A percentile compares a stretch with the other conserved stretches of the same genome.
These are phyloP conservation scores for Adelosebastes latens DNA, from an alignment of 2,797 vertebrate genomes.

Conservation along the genomic window DNA sequence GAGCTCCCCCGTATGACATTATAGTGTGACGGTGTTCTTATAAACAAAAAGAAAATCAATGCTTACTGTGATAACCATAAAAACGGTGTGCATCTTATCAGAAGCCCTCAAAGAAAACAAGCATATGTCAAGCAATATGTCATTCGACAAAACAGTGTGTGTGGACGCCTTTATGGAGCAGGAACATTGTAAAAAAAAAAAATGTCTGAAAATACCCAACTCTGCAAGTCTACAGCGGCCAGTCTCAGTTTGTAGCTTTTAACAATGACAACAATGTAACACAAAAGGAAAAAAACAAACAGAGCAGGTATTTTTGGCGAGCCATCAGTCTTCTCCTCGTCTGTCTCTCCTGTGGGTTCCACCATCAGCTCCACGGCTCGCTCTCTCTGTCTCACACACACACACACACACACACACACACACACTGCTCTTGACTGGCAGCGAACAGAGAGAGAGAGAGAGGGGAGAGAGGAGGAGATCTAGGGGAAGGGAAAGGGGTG, in stretches of 20 bases:
- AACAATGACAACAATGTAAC: slow-evolving; percentile 67
- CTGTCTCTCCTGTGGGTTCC: slow-evolving; percentile 71
- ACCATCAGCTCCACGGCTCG: slow-evolving; percentile 80
- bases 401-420: slow-evolving; percentile 22
- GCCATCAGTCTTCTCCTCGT: slow-evolving; percentile 68
- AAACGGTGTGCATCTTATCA: slow-evolving; percentile 24
- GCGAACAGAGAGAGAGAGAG: slow-evolving; percentile 58
- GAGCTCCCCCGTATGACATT: slow-evolving; percentile 40
- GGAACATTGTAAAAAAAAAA: background rate
- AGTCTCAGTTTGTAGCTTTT: slow-evolving; percentile 61
- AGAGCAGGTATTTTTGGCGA: slow-evolving; percentile 74
- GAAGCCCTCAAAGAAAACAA: slow-evolving; percentile 27
- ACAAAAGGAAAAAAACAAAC: slow-evolving; percentile 55
- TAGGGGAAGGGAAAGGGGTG: slow-evolving; percentile 66
- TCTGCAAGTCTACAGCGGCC: slow-evolving; percentile 47
- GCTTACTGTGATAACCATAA: slow-evolving; percentile 38
- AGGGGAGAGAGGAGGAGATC: slow-evolving; percentile 62
- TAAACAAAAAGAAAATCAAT: slow-evolving; percentile 60
- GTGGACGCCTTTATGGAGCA: background rate
- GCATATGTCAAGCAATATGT: slow-evolving; percentile 19
- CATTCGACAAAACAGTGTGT: slow-evolving; percentile 1
- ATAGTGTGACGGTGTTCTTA: slow-evolving; percentile 38
- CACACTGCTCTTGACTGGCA: slow-evolving; percentile 85
- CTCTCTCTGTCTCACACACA: slow-evolving; percentile 1
- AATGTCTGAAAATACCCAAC: slow-evolving; percentile 28